Conservation (phyloP, 2,888 invertebrate genomes). For the Cataglyphis altisquamis region DNA sequence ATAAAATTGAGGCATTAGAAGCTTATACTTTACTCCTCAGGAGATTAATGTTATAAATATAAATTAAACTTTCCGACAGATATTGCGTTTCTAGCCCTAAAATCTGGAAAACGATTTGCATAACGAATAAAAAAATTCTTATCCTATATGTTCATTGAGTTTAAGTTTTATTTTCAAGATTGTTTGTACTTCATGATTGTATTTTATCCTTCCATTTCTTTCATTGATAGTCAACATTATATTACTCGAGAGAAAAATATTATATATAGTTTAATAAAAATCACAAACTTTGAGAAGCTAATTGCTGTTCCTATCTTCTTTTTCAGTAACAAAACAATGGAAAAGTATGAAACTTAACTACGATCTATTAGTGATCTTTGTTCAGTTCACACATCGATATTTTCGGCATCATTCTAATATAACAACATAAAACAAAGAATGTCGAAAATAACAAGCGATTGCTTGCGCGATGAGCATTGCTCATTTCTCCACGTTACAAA, state of each 20-base stretch:
- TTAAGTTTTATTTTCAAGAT: constrained; percentile 29
- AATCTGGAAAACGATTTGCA: neutral
- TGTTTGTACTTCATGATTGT: constrained; percentile 2
- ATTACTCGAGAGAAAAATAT: neutral
- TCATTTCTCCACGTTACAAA: neutral
- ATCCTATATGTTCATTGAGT: neutral
- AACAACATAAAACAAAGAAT: neutral
- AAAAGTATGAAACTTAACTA: neutral
- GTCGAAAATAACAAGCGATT: neutral
- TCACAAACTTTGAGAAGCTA: neutral
- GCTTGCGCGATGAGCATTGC: neutral
- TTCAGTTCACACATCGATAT: neutral
- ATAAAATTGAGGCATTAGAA: neutral
- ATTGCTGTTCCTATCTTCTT: neutral
- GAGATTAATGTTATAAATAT: neutral
- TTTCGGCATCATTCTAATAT: neutral
- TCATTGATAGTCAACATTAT: neutral
- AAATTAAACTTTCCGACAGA: neutral
- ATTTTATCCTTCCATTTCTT: neutral
- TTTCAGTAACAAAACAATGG: neutral
- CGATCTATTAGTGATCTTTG: neutral
- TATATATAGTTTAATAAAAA: constrained; percentile 5
- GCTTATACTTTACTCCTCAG: neutral
- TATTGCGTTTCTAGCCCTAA: neutral
- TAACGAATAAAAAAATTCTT: constrained; percentile 12